Evolutionary conservation across 2,797 vertebrate species (phyloP).

Genomic region (Epinephelus coioides): DNA sequence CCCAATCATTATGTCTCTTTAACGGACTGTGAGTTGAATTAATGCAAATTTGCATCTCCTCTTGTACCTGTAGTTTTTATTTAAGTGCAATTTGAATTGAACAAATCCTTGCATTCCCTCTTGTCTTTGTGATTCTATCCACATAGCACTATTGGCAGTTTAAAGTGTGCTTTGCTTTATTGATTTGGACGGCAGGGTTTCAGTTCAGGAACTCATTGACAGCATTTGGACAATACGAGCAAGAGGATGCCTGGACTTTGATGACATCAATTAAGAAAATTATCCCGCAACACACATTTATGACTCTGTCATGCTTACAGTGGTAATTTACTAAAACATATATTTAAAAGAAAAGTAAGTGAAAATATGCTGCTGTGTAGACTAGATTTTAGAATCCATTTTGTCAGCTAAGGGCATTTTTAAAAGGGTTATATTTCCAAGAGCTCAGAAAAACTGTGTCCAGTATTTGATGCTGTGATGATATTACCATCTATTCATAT

Average conservation of each 20-base stretch:
- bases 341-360: neutral
- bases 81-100: neutral
- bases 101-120: neutral
- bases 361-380: neutral
- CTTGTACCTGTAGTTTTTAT: neutral
- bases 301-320: neutral
- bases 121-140: neutral
- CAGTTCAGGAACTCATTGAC: neutral
- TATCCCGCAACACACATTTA: neutral
- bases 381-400: neutral
- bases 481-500: slow-evolving; percentile 1
- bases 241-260: neutral
- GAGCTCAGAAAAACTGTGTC: neutral
- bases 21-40: neutral
- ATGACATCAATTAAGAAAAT: neutral
- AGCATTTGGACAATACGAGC: neutral
- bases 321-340: neutral
- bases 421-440: slow-evolving; percentile 15
- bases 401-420: neutral
- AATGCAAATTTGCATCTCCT: neutral
- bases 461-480: slow-evolving; percentile 17
- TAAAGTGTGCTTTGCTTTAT: neutral
- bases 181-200: neutral
- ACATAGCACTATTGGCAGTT: too few relatives aligned
- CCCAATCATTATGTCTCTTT: neutral